Evolutionary conservation across 2,888 invertebrate genomes (phyloP).

Genomic region (Lycia hirtaria): DNA sequence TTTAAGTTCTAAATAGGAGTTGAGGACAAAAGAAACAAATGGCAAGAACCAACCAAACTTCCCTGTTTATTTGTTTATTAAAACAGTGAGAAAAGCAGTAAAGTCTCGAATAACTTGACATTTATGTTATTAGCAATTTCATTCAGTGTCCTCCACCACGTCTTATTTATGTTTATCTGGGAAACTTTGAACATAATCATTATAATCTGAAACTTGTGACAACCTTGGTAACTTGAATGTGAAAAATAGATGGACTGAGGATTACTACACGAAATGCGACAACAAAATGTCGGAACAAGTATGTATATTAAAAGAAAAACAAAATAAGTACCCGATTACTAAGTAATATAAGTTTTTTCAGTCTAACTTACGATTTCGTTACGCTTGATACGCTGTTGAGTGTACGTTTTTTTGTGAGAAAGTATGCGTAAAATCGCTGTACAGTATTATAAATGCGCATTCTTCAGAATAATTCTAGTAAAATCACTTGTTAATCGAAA

Average conservation of each 20-base stretch:
- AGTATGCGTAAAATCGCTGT: too few relatives aligned
- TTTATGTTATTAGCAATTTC: conserved; percentile 74
- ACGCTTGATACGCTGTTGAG: too few relatives aligned
- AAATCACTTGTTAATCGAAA: too few relatives aligned
- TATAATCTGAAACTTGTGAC: conserved; percentile 39
- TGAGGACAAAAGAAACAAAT: conserved; percentile 63
- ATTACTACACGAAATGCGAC: neutral
- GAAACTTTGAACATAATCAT: conserved; percentile 48
- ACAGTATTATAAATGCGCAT: too few relatives aligned
- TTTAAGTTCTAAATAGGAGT: conserved; percentile 49
- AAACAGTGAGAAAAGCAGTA: conserved; percentile 66
- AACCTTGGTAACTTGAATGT: conserved; percentile 28
- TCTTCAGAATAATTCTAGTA: too few relatives aligned
- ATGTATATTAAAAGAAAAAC: too few relatives aligned
- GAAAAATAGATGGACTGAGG: neutral
- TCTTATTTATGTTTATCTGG: conserved; percentile 66
- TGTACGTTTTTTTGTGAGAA: too few relatives aligned
- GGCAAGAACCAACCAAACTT: conserved; percentile 60
- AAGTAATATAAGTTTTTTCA: too few relatives aligned
- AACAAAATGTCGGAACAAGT: too few relatives aligned
- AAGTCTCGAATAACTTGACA: conserved; percentile 64
- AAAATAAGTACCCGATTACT: too few relatives aligned
- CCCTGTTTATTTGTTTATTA: conserved; percentile 76
- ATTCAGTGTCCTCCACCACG: conserved; percentile 64
- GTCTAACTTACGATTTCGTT: too few relatives aligned